These are phyloP conservation scores for Papilio gigon DNA, from an alignment of 2,888 invertebrate species.

Conservation along the genomic window DNA sequence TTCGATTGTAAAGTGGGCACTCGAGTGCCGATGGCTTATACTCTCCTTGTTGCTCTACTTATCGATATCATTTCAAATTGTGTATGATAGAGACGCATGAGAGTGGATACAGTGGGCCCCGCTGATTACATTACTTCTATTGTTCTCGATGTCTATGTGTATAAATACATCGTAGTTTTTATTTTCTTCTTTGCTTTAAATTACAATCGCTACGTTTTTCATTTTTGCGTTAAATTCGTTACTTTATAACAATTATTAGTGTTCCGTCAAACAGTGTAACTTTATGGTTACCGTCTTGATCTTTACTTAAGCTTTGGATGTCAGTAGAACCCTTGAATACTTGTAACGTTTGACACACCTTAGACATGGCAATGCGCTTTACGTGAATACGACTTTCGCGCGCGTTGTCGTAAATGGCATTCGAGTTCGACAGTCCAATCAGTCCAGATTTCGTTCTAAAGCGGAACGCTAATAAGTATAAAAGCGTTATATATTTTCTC, in stretches of 20 bases:
- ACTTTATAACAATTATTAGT: constrained; percentile 27
- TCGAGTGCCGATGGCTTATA: constrained; percentile 25
- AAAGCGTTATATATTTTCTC: background rate
- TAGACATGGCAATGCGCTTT: constrained; percentile 7
- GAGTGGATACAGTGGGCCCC: constrained; percentile 66
- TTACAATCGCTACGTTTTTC: constrained; percentile 11
- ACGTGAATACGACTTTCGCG: constrained; percentile 7
- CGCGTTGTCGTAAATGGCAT: constrained; percentile 23
- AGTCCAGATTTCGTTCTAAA: constrained; percentile 14
- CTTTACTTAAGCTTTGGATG: constrained; percentile 29
- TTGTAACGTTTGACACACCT: constrained; percentile 9
- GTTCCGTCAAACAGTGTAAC: constrained; percentile 21
- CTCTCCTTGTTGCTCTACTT: constrained; percentile 74
- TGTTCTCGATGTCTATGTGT: background rate
- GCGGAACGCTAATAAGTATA: constrained; percentile 31
- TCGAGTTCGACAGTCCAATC: constrained; percentile 19
- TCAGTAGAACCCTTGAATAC: constrained; percentile 24
- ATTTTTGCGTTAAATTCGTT: background rate
- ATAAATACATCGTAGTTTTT: constrained; percentile 15
- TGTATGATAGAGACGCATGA: constrained; percentile 66
- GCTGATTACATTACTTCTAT: constrained; percentile 59
- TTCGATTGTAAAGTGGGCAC: background rate
- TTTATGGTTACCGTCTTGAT: background rate
- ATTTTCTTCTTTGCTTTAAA: background rate
- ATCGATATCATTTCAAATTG: constrained; percentile 66